Evolutionary conservation across 1,140 invertebrate genomes (phyloP).

Genomic region (Drosophila mojavensis): DNA sequence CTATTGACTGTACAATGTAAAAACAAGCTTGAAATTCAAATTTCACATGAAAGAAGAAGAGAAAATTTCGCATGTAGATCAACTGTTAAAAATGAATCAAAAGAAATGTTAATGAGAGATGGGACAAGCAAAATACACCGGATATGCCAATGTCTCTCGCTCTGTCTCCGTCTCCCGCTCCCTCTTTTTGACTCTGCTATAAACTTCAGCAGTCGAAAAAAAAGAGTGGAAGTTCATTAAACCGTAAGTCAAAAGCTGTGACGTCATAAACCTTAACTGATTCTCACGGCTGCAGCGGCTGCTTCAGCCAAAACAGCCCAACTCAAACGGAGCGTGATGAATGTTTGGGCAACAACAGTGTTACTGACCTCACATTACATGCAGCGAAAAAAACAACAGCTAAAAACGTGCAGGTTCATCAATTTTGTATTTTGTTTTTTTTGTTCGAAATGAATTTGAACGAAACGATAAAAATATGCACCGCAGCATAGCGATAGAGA

Average conservation of each 20-base stretch:
- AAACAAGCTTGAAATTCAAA: conserved; percentile 15
- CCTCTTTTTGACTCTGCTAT: neutral
- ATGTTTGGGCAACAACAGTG: conserved; percentile 77
- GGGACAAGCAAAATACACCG: conserved; percentile 10
- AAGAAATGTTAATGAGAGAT: conserved; percentile 7
- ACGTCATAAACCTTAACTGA: conserved; percentile 69
- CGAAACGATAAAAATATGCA: conserved; percentile 9
- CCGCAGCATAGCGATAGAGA: neutral
- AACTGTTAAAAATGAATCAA: conserved; percentile 9
- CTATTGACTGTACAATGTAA: neutral
- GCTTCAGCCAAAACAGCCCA: neutral
- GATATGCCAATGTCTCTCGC: conserved; percentile 3
- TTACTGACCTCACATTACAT: conserved; percentile 81
- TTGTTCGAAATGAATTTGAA: conserved; percentile 17
- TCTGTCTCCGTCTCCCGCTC: neutral
- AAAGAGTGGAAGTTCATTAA: conserved; percentile 62
- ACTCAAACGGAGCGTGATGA: conserved; percentile 71
- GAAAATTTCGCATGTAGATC: conserved; percentile 18
- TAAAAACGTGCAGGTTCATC: conserved; percentile 73
- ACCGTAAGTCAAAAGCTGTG: conserved; percentile 47
- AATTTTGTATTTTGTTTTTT: conserved; percentile 45
- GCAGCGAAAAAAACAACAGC: conserved; percentile 31
- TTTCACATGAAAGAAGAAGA: conserved; percentile 20
- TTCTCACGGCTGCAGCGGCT: conserved; percentile 42
- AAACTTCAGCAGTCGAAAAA: neutral